Evolutionary conservation across 2,113 vertebrate genomes (phyloP).

Genomic region (Hyaena hyaena): DNA sequence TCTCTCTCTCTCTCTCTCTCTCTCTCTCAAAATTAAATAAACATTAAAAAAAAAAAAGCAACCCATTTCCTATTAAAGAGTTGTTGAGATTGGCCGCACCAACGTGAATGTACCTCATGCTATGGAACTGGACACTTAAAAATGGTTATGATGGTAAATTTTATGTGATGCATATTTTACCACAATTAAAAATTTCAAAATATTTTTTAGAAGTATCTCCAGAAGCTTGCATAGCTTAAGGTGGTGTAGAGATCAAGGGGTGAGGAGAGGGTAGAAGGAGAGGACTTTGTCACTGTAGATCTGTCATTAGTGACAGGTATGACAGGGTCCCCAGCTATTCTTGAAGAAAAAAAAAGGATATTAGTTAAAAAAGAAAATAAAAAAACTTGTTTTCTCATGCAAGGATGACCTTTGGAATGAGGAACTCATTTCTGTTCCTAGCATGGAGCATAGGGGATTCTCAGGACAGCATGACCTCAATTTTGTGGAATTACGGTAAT

Average conservation of each 20-base stretch:
- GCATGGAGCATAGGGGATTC: neutral
- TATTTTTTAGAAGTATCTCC: neutral
- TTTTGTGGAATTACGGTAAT: neutral
- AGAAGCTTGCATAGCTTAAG: neutral
- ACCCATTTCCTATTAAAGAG: neutral
- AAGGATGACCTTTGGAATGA: constrained; percentile 1
- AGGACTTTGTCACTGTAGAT: neutral
- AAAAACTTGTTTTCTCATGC: neutral
- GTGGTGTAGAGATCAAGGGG: neutral
- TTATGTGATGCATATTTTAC: neutral
- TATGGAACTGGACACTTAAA: neutral
- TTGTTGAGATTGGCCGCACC: neutral
- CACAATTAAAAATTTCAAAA: neutral
- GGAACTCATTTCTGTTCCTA: neutral
- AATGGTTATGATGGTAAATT: neutral
- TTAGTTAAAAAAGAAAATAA: neutral
- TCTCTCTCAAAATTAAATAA: too few species aligned
- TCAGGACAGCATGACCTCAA: neutral
- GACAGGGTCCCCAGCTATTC: neutral
- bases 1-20: too few species aligned
- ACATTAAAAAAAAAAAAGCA: too few species aligned
- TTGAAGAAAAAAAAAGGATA: neutral
- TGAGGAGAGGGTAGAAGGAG: too few species aligned
- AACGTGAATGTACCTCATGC: neutral
- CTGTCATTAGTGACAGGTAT: neutral